Percentiles rank a stretch among this genome's conserved stretches.
phyloP scores from a whole-genome alignment of 2,888 invertebrate species.

The Flexamia atlantica region DNA sequence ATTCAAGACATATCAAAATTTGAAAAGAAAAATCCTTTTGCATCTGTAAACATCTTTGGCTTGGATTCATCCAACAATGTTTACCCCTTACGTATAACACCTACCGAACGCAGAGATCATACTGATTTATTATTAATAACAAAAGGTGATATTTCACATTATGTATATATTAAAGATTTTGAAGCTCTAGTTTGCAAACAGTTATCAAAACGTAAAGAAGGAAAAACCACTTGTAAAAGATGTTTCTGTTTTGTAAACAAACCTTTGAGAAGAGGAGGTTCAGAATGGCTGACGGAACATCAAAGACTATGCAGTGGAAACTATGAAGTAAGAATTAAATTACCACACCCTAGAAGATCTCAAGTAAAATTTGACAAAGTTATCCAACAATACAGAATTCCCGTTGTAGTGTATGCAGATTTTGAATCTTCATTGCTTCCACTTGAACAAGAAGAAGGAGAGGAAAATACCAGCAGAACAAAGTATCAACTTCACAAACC shows the following conservation, averaged over 20 bases:
- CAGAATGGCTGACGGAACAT: background rate
- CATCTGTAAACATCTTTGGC: too few species aligned
- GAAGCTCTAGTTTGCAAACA: too few species aligned
- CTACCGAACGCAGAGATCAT: too few species aligned
- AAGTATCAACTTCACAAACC: constrained; percentile 18
- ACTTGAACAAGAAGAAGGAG: background rate
- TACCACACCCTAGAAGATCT: background rate
- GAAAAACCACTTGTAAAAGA: constrained; percentile 36
- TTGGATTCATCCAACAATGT: too few species aligned
- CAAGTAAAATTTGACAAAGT: constrained; percentile 14
- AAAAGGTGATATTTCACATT: too few species aligned
- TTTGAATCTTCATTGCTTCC: constrained; percentile 30
- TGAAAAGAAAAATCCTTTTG: too few species aligned
- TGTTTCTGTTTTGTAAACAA: constrained; percentile 32
- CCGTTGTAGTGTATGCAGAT: constrained; percentile 29
- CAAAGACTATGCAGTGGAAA: constrained; percentile 9
- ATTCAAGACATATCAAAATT: too few species aligned
- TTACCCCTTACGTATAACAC: too few species aligned
- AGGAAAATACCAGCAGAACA: background rate
- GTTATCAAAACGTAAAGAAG: too few species aligned
- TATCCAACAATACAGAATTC: constrained; percentile 25
- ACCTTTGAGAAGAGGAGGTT: background rate
- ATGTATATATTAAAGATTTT: too few species aligned
- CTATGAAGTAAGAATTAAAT: background rate
- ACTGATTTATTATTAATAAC: too few species aligned